Conservation (phyloP, 2,113 vertebrate genomes). For the Heterotis niloticus region DNA sequence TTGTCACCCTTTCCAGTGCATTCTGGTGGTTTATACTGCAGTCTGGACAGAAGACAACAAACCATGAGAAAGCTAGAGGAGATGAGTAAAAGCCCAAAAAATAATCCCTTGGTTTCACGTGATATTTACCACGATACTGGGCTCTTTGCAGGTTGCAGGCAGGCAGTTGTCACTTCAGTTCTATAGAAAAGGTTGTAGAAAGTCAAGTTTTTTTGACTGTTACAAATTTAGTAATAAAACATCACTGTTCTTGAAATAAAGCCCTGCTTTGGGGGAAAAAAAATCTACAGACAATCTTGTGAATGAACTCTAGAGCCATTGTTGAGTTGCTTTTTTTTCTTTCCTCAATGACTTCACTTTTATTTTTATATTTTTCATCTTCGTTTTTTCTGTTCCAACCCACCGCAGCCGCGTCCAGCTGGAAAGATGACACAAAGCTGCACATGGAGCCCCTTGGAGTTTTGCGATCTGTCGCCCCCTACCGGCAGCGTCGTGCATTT, state of each 20-base stretch:
- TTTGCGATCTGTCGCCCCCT: constrained; percentile 55
- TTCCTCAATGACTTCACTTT: not conserved
- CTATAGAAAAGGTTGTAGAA: not conserved
- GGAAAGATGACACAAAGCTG: constrained; percentile 44
- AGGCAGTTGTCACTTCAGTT: not conserved
- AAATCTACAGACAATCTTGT: not conserved
- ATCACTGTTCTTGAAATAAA: too few species aligned
- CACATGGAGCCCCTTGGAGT: constrained; percentile 45
- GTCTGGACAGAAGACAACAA: constrained; percentile 54
- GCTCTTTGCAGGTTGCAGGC: not conserved
- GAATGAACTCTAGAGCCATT: not conserved
- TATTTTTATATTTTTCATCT: not conserved
- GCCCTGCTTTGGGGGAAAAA: too few species aligned
- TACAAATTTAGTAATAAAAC: too few species aligned
- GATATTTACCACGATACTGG: not conserved
- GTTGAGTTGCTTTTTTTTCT: not conserved
- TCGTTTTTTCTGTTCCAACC: constrained; percentile 32
- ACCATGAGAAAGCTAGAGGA: constrained; percentile 58
- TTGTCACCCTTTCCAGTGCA: constrained; percentile 53
- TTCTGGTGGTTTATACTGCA: constrained; percentile 53
- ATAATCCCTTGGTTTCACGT: not conserved
- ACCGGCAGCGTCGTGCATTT: constrained; percentile 28
- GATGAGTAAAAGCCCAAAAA: not conserved
- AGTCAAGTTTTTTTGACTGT: too few species aligned
- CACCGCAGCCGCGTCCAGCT: constrained; percentile 50